phyloP scores from a whole-genome alignment of 1,140 invertebrate species.

The Heliconius congener region DNA sequence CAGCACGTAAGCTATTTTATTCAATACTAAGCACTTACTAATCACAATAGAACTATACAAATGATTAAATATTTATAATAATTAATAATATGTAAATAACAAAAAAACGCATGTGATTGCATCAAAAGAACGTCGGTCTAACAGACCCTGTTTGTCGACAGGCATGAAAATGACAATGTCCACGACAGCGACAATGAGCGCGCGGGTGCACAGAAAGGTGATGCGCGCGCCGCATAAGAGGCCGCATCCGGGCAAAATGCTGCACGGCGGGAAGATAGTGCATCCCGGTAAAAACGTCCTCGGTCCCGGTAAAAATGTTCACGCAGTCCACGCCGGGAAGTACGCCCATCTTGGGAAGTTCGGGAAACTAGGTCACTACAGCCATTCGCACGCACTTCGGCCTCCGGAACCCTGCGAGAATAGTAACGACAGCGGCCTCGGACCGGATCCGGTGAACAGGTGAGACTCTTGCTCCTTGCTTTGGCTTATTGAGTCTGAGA shows the following conservation, averaged over 20 bases:
- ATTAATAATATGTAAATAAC: background rate
- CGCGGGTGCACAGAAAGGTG: constrained; percentile 83
- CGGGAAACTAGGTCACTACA: constrained; percentile 69
- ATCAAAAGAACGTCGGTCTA: constrained; percentile 28
- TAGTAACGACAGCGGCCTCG: constrained; percentile 92
- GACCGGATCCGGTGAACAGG: constrained; percentile 85
- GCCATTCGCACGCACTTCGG: constrained; percentile 66
- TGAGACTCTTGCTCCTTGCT: constrained; percentile 42
- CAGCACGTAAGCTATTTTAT: background rate
- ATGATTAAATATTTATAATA: background rate
- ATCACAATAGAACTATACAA: background rate
- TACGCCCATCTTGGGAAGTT: constrained; percentile 71
- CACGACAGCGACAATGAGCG: constrained; percentile 83
- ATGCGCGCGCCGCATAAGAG: constrained; percentile 83
- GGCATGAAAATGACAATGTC: constrained; percentile 87
- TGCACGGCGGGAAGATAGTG: constrained; percentile 67
- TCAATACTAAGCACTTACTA: background rate
- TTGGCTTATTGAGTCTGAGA: background rate
- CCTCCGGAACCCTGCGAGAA: constrained; percentile 85
- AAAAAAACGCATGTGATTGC: constrained; percentile 15
- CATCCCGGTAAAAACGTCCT: constrained; percentile 77
- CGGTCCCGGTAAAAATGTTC: constrained; percentile 50
- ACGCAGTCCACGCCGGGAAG: constrained; percentile 69
- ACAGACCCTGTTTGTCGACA: constrained; percentile 62
- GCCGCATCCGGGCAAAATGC: constrained; percentile 68